phyloP scores from a whole-genome alignment of 2,888 invertebrate genomes.

The Hymenopus coronatus region DNA sequence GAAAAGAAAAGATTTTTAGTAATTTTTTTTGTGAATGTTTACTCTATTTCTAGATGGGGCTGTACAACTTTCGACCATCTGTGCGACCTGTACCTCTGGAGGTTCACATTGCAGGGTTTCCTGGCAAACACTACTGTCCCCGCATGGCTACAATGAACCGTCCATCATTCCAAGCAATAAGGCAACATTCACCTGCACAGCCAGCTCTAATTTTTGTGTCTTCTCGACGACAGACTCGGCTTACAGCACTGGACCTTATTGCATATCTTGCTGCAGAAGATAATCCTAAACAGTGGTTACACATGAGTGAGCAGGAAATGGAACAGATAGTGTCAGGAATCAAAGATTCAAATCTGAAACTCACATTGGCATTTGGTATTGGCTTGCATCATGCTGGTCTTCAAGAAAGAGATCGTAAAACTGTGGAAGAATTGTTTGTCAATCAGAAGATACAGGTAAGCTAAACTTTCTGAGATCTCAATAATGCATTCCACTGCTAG shows the following conservation, averaged over 20 bases:
- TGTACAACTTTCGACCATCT: constrained; percentile 97
- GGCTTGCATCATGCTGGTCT: constrained; percentile 98
- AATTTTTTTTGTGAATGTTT: neutral
- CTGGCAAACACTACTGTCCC: constrained; percentile 98
- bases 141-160: constrained; percentile 99
- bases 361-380: constrained; percentile 94
- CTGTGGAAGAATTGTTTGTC: constrained; percentile 91
- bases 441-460: constrained; percentile 90
- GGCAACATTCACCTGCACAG: constrained; percentile 86
- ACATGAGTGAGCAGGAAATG: constrained; percentile 82
- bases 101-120: constrained; percentile 91
- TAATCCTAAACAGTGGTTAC: constrained; percentile 93
- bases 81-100: constrained; percentile 96
- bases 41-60: constrained; percentile 61
- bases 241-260: constrained; percentile 94
- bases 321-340: constrained; percentile 68
- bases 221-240: constrained; percentile 90
- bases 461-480: constrained; percentile 28
- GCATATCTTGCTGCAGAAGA: constrained; percentile 86
- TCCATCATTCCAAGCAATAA: constrained; percentile 93
- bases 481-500: too few relatives aligned
- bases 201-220: constrained; percentile 95
- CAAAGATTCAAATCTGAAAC: constrained; percentile 85
- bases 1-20: neutral
- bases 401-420: constrained; percentile 85